Conservation (phyloP, 2,113 vertebrate genomes). For the Toxostoma redivivum region DNA sequence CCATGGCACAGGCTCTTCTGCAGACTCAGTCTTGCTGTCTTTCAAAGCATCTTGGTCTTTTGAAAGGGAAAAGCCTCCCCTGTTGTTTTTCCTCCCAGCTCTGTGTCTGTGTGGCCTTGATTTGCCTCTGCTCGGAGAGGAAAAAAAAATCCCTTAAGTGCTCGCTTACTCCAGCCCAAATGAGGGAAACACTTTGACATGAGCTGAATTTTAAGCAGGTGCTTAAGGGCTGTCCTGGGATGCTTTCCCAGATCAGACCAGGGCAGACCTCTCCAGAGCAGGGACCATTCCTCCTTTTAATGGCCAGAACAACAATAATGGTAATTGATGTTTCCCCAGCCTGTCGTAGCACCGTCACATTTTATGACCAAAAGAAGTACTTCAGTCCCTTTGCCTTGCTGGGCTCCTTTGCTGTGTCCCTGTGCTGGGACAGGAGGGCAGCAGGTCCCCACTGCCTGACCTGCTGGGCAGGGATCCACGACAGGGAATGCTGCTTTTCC, state of each 20-base stretch:
- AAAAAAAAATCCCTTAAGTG: background rate
- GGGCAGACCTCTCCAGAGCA: background rate
- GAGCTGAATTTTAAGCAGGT: slow-evolving; percentile 30
- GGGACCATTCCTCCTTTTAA: slow-evolving; percentile 13
- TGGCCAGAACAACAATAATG: background rate
- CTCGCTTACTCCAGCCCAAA: background rate
- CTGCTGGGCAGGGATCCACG: background rate
- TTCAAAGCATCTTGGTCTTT: background rate
- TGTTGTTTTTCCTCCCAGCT: background rate
- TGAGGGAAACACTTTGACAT: background rate
- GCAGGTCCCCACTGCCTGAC: background rate
- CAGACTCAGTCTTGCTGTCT: background rate
- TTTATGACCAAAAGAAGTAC: background rate
- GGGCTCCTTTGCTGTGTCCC: background rate
- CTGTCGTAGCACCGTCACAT: background rate
- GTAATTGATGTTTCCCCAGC: slow-evolving; percentile 14
- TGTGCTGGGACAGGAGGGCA: background rate
- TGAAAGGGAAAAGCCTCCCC: background rate
- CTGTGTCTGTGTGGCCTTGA: background rate
- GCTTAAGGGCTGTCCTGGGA: background rate
- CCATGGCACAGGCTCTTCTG: background rate
- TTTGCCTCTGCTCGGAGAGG: background rate
- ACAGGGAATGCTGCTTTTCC: rapidly evolving
- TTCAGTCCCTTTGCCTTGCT: background rate
- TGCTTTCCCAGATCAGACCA: slow-evolving; percentile 12